Evolutionary conservation across 2,888 invertebrate species (phyloP).

Genomic region (Chrysolina americana): DNA sequence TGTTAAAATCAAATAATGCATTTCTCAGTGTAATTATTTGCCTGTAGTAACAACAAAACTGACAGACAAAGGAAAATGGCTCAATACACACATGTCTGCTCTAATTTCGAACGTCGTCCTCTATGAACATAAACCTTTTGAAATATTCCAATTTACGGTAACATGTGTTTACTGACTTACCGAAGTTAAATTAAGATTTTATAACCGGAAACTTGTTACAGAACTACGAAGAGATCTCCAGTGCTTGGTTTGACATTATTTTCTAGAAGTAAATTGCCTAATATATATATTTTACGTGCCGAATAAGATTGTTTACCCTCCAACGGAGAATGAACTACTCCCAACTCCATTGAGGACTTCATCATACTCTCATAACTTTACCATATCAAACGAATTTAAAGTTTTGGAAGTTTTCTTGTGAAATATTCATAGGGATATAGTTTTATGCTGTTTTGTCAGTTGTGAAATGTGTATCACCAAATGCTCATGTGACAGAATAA

Average conservation of each 20-base stretch:
- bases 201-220: constrained; percentile 11
- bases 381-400: constrained; percentile 9
- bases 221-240: constrained; percentile 1
- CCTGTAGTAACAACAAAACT: too few species aligned
- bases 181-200: constrained; percentile 9
- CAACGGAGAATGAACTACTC: neutral
- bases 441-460: neutral
- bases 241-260: neutral
- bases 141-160: neutral
- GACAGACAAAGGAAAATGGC: too few species aligned
- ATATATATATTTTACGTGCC: neutral
- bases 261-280: neutral
- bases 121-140: neutral
- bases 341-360: constrained; percentile 2
- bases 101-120: neutral
- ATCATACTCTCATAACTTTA: neutral
- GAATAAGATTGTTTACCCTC: neutral
- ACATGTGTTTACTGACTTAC: neutral
- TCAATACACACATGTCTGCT: neutral
- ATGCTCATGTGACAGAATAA: neutral
- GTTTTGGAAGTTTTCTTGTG: constrained; percentile 11
- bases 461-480: neutral
- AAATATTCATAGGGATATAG: constrained; percentile 4
- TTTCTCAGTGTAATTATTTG: too few species aligned
- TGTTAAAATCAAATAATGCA: too few species aligned